Evolutionary conservation across 2,888 invertebrate genomes (phyloP).

Genomic region (Coelinius sp.): DNA sequence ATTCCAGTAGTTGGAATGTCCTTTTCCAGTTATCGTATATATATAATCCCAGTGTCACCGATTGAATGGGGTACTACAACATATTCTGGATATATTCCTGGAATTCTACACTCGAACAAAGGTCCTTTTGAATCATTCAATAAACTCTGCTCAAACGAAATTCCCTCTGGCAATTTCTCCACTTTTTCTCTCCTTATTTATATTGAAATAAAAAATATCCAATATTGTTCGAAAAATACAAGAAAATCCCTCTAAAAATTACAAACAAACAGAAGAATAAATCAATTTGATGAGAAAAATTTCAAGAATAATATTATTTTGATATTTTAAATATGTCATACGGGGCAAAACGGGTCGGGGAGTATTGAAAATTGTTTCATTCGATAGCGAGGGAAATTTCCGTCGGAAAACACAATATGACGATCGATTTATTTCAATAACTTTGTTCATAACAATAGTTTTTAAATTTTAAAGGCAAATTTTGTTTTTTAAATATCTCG

Average conservation of each 20-base stretch:
- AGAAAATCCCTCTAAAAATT: background rate
- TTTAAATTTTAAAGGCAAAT: too few relatives aligned
- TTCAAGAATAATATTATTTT: too few relatives aligned
- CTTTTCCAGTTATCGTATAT: constrained; percentile 1
- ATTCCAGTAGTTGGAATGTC: background rate
- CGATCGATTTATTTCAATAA: too few relatives aligned
- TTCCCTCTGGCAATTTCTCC: background rate
- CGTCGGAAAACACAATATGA: too few relatives aligned
- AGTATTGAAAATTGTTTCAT: too few relatives aligned
- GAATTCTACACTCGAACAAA: background rate
- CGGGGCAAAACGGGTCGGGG: too few relatives aligned
- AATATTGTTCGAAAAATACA: background rate
- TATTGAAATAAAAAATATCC: background rate
- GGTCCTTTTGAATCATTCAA: background rate
- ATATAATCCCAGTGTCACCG: background rate
- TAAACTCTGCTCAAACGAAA: background rate
- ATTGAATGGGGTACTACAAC: background rate
- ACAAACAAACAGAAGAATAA: background rate
- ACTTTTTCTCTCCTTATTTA: too few relatives aligned
- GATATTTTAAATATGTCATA: too few relatives aligned
- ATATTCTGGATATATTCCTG: background rate
- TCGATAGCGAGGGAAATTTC: too few relatives aligned
- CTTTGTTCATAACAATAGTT: too few relatives aligned
- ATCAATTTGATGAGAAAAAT: background rate
- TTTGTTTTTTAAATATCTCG: too few relatives aligned